These are phyloP conservation scores for Aromia moschata DNA, from an alignment of 2,888 invertebrate species.

Conservation along the genomic window DNA sequence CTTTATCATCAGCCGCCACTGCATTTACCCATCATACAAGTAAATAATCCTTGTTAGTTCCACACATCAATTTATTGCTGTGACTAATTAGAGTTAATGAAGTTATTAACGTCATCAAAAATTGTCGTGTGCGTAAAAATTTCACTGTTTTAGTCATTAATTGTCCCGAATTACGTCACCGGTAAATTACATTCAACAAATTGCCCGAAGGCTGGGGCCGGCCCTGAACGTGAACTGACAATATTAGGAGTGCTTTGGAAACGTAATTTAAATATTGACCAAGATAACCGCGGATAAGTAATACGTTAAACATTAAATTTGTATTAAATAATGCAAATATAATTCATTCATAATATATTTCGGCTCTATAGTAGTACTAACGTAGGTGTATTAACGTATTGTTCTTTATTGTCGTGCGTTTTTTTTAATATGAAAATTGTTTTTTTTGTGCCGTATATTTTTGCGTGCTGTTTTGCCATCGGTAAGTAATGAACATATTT, in stretches of 20 bases:
- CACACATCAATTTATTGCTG: no score
- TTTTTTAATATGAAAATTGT: neutral
- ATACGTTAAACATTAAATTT: conserved; percentile 6
- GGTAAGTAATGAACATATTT: no score
- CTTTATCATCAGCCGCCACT: no score
- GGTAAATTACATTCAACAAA: no score
- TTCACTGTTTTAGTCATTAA: no score
- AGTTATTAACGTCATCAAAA: no score
- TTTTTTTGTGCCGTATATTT: neutral
- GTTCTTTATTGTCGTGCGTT: no score
- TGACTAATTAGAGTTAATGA: no score
- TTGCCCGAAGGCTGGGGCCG: neutral
- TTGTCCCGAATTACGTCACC: no score
- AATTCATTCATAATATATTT: neutral
- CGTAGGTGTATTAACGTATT: neutral
- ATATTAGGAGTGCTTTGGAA: neutral
- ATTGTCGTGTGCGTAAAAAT: no score
- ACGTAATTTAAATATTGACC: conserved; percentile 9
- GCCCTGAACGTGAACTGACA: neutral
- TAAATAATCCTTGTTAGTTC: no score
- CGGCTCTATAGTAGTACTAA: neutral
- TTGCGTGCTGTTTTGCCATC: neutral
- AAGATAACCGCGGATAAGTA: conserved; percentile 1
- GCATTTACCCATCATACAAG: no score
- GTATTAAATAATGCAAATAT: neutral